A percentile compares a stretch with the other conserved stretches of the same genome.
Evolutionary conservation across 2,113 vertebrate species (phyloP).

Genomic region (Erpornis zantholeuca): DNA sequence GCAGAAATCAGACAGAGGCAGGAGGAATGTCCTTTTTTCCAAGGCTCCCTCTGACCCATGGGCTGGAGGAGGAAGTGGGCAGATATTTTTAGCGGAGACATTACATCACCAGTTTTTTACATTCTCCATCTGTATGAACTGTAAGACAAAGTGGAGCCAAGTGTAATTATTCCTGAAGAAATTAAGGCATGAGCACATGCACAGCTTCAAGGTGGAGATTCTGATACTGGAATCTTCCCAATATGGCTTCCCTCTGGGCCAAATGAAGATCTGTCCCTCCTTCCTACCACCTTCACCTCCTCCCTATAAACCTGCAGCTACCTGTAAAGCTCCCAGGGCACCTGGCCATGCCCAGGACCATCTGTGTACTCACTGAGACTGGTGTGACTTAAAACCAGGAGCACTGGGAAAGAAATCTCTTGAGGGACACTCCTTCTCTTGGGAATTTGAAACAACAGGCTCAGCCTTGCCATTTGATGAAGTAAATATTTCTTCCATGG

Average conservation of each 20-base stretch:
- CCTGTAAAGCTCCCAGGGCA: neutral
- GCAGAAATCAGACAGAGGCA: neutral
- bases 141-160: neutral
- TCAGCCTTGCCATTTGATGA: neutral
- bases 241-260: neutral
- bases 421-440: neutral
- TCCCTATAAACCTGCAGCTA: neutral
- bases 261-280: neutral
- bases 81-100: conserved; percentile 1
- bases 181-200: neutral
- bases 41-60: neutral
- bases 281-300: neutral
- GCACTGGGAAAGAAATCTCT: neutral
- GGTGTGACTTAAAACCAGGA: neutral
- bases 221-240: neutral
- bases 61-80: neutral
- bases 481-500: neutral
- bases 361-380: neutral
- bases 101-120: neutral
- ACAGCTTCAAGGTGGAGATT: neutral
- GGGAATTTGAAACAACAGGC: neutral
- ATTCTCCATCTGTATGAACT: neutral
- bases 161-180: neutral
- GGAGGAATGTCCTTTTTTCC: neutral
- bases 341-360: neutral